Evolutionary conservation across 2,797 vertebrate species (phyloP).

Genomic region (Pangasius larnaudii): DNA sequence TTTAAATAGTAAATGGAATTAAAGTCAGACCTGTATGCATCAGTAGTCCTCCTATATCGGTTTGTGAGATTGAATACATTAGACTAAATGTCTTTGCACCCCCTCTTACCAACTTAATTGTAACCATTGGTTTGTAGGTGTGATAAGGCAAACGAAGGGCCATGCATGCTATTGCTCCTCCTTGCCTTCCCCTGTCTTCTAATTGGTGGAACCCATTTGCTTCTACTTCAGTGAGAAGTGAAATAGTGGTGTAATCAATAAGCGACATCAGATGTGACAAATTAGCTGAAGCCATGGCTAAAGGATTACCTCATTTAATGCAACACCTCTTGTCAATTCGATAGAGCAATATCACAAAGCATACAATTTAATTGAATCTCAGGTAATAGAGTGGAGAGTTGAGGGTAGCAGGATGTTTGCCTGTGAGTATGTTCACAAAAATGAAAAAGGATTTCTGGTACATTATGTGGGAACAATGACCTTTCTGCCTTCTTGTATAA

Average conservation of each 20-base stretch:
- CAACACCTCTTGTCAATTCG: slow-evolving; percentile 30
- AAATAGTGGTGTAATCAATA: slow-evolving; percentile 26
- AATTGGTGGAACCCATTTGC: slow-evolving; percentile 24
- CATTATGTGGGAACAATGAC: background rate
- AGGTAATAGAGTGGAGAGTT: background rate
- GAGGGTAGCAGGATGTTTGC: background rate
- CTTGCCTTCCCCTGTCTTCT: background rate
- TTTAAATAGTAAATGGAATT: background rate
- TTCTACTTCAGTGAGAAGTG: slow-evolving; percentile 11
- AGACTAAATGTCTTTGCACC: background rate
- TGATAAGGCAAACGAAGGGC: background rate
- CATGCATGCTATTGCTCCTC: background rate
- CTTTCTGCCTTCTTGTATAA: background rate
- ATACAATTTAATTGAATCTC: slow-evolving; percentile 31
- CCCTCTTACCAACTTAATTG: background rate
- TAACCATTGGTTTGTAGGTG: slow-evolving; percentile 10
- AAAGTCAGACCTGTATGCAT: background rate
- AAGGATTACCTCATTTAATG: slow-evolving; percentile 47
- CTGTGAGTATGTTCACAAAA: background rate
- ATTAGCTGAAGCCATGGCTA: slow-evolving; percentile 29
- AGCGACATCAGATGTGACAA: slow-evolving; percentile 33
- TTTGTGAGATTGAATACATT: background rate
- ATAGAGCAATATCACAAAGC: slow-evolving; percentile 9
- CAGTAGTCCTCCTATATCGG: background rate
- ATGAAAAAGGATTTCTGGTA: background rate